Evolutionary conservation across 35 echinoderm and acorn worm genomes (phyloP).

Genomic region (Nesometra sesokonis): DNA sequence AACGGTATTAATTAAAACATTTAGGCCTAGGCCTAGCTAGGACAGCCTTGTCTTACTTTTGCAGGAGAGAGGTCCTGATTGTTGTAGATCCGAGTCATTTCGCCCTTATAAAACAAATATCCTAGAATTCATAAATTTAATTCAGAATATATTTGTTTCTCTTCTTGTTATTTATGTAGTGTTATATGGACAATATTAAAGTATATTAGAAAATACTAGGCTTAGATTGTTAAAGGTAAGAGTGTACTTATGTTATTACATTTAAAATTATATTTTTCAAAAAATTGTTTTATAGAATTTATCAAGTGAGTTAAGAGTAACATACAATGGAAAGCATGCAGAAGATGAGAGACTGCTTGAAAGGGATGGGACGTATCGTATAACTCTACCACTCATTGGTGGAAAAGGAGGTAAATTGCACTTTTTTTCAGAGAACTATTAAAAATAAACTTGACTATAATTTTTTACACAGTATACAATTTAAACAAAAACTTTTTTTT

Average conservation of each 20-base stretch:
- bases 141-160: no score
- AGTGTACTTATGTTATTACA: background rate
- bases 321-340: conserved; percentile 48
- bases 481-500: background rate
- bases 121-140: no score
- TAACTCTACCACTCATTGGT: conserved; percentile 33
- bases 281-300: background rate
- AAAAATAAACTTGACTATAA: background rate
- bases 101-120: no score
- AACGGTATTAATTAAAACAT: no score
- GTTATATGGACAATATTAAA: no score
- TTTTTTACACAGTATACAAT: background rate
- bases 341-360: conserved; percentile 26
- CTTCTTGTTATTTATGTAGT: no score
- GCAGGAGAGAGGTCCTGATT: no score
- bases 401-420: conserved; percentile 98
- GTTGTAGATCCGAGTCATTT: no score
- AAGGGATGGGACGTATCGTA: conserved; percentile 43
- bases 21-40: no score
- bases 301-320: background rate
- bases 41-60: no score
- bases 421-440: background rate
- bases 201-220: no score
- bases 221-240: background rate
- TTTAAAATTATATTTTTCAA: background rate